Evolutionary conservation across 2,888 invertebrate genomes (phyloP), one percentile per base, ranked within the genome.

Genomic region (Drosophila meridionalis): DNA sequence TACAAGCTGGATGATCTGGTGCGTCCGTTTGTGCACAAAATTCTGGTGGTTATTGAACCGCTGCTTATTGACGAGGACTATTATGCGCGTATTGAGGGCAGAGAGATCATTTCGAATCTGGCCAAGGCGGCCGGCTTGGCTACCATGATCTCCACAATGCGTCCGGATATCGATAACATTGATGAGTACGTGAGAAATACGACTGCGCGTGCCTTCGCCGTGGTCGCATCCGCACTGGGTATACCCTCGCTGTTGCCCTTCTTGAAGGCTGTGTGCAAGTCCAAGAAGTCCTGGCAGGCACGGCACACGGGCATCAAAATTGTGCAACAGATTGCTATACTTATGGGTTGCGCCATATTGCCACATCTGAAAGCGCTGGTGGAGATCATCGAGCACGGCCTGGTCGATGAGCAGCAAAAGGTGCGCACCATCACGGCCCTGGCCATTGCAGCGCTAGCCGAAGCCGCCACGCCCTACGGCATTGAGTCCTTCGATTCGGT

Each of bases 401-500:
- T 99, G 86, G 98, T 99, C 1, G 99, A 99, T 92, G 99, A 99
- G 90, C 99, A 99, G 92, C 99, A 99, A 92, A 99, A 99, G 94
- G 93, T 99, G 30, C 95, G 99, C 70, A 99, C 99, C 0, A 99
- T 99, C 89, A 99, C 99, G 3, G 99, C 99, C 34, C 94, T 99
- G 90, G 99, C 99, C 14, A 96, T 99, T 90, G 99, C 99, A 40
- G 99, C 99, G 0, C 94, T 99, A 36, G 99, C 99, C 26, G 99
- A 99, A 94, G 99, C 99, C 12, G 99, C 99, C 14, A 99, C 99
- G 0, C 99, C 99, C 0, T 99, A 99, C 91, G 99, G 99, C 94
- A 99, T 99, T 91, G 99, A 99, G 93, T 99, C 99, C 66, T 99
- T 99, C 93, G 99, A 99, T 94, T 99, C 99, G 0, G 99, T 99